A percentile compares a stretch with the other conserved stretches of the same genome.
Conservation (phyloP, 1,140 invertebrate species). For the Cyrtorhinus lividipennis region DNA sequence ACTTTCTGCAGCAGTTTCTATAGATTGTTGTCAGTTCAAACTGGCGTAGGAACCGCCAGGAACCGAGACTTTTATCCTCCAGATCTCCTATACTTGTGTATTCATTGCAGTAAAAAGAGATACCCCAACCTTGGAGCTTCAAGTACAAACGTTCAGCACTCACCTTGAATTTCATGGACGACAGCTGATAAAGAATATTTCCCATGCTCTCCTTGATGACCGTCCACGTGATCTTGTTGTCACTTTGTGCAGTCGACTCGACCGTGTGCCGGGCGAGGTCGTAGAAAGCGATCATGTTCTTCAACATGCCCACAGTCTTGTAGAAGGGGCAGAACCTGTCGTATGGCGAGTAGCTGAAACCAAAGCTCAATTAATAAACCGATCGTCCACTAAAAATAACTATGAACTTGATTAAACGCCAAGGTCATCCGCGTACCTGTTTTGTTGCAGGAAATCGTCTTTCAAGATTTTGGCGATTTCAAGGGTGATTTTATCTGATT, state of each 20-base stretch:
- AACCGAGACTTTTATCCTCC: too few relatives aligned
- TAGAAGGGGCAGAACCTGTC: conserved; percentile 99
- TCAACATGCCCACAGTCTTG: conserved; percentile 97
- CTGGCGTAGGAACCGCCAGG: too few relatives aligned
- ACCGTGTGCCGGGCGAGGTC: conserved; percentile 95
- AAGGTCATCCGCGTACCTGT: conserved; percentile 61
- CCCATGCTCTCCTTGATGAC: conserved; percentile 94
- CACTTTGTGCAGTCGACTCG: conserved; percentile 93
- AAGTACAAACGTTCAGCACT: too few relatives aligned
- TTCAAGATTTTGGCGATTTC: conserved; percentile 97
- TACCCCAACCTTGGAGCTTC: too few relatives aligned
- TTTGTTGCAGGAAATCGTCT: conserved; percentile 99
- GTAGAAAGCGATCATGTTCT: conserved; percentile 97
- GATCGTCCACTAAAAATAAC: background rate
- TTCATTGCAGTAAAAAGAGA: too few relatives aligned
- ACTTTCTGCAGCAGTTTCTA: too few relatives aligned
- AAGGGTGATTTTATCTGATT: conserved; percentile 97
- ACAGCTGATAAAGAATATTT: conserved; percentile 91
- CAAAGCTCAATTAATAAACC: conserved; percentile 21
- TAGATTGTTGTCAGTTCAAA: too few relatives aligned
- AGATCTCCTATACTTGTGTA: too few relatives aligned
- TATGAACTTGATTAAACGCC: background rate
- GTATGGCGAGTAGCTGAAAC: conserved; percentile 78
- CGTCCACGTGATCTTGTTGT: conserved; percentile 98
- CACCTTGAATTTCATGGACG: conserved; percentile 99